Percentiles rank a stretch among this genome's conserved stretches.
These are phyloP conservation scores for Cryptotermes secundus DNA, from an alignment of 1,140 invertebrate genomes.

Conservation along the genomic window DNA sequence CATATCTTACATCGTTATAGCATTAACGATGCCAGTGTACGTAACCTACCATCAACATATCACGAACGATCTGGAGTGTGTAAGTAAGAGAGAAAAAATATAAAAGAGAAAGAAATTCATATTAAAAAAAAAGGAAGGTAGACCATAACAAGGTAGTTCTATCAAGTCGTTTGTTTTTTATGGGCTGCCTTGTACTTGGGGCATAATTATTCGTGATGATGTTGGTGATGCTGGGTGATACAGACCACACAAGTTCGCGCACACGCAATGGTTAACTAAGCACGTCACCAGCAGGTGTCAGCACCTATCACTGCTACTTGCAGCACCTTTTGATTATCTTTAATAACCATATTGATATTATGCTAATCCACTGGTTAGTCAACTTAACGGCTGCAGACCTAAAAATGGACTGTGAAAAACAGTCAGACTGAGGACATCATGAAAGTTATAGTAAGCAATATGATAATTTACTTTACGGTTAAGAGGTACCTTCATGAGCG, in stretches of 20 bases:
- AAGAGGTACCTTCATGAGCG: too few species aligned
- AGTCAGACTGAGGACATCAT: not conserved
- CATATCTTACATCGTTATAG: not conserved
- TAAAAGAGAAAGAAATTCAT: not conserved
- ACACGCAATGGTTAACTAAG: not conserved
- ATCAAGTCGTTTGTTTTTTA: not conserved
- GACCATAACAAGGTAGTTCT: conserved; percentile 8
- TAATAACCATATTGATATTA: not conserved
- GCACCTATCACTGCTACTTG: conserved; percentile 9
- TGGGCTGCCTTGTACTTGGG: not conserved
- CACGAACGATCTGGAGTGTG: not conserved
- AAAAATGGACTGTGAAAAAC: not conserved
- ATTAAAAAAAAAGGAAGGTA: too few species aligned
- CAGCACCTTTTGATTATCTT: conserved; percentile 4
- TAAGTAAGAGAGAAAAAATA: not conserved
- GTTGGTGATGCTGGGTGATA: not conserved
- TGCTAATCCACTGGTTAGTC: not conserved
- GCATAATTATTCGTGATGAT: conserved; percentile 1
- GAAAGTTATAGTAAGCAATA: too few species aligned
- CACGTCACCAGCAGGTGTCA: not conserved
- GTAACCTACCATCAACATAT: not conserved
- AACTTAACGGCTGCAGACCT: not conserved
- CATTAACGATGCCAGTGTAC: not conserved
- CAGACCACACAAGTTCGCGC: not conserved
- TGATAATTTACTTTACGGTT: too few species aligned